phyloP scores from a whole-genome alignment of 1,140 invertebrate genomes.

The Bombyx mori region DNA sequence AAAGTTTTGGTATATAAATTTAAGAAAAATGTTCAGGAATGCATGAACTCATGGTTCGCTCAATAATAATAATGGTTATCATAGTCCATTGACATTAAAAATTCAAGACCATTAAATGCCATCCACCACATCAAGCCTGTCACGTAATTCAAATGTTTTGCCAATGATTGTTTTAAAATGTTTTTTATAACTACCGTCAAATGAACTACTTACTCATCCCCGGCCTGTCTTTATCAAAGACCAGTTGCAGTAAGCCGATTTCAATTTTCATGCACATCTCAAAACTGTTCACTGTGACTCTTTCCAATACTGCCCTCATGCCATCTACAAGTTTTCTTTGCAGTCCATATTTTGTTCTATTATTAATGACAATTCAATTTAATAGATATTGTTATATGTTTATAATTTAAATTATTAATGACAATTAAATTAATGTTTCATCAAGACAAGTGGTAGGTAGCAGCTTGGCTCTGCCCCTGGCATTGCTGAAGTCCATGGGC shows the following conservation, averaged over 20 bases:
- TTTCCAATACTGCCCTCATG: conserved; percentile 54
- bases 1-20: too few relatives aligned
- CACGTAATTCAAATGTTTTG: too few relatives aligned
- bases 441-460: too few relatives aligned
- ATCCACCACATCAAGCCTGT: too few relatives aligned
- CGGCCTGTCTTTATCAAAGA: conserved; percentile 63
- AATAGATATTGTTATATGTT: too few relatives aligned
- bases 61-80: neutral
- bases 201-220: conserved; percentile 59
- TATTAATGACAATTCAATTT: conserved; percentile 1
- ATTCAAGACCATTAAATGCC: neutral
- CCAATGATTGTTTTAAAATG: neutral
- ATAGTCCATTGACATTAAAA: neutral
- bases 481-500: too few relatives aligned
- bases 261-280: conserved; percentile 69
- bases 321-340: conserved; percentile 61
- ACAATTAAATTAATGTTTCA: too few relatives aligned
- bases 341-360: conserved; percentile 49
- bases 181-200: neutral
- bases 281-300: conserved; percentile 51
- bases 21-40: too few relatives aligned
- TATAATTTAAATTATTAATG: too few relatives aligned
- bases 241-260: conserved; percentile 55
- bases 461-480: too few relatives aligned
- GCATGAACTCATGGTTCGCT: too few relatives aligned